Conservation (phyloP, 2,888 invertebrate genomes). For the Balanococcus diminutus region DNA sequence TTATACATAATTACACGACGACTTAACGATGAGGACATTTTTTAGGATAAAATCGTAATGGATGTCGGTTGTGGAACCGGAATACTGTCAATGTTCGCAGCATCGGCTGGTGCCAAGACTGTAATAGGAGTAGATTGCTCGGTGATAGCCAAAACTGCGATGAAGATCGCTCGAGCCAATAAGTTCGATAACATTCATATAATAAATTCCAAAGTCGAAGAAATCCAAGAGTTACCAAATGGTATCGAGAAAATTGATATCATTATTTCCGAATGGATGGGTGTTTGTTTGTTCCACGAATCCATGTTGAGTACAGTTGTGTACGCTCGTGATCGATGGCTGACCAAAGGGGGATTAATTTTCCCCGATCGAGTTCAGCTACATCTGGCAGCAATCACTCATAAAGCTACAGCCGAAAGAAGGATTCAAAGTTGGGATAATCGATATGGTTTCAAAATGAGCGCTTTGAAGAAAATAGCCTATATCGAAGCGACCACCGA, state of each 20-base stretch:
- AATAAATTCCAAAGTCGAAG: constrained; percentile 41
- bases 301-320: constrained; percentile 44
- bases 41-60: constrained; percentile 80
- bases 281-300: constrained; percentile 46
- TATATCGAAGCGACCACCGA: not conserved
- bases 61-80: constrained; percentile 98
- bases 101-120: constrained; percentile 86
- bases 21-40: not conserved
- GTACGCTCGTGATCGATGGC: constrained; percentile 40
- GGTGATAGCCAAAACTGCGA: constrained; percentile 67
- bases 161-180: not conserved
- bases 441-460: constrained; percentile 1
- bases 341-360: constrained; percentile 5
- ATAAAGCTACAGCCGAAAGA: not conserved
- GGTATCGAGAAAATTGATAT: constrained; percentile 40
- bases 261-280: constrained; percentile 50
- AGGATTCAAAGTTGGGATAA: not conserved
- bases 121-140: constrained; percentile 96
- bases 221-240: constrained; percentile 10
- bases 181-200: constrained; percentile 37
- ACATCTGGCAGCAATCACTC: not conserved
- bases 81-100: constrained; percentile 96
- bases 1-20: too few species aligned
- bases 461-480: not conserved
- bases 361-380: constrained; percentile 19